Base-by-base conservation (phyloP, 2,888 invertebrate species). In the Chymomyza fuscimana region DNA sequence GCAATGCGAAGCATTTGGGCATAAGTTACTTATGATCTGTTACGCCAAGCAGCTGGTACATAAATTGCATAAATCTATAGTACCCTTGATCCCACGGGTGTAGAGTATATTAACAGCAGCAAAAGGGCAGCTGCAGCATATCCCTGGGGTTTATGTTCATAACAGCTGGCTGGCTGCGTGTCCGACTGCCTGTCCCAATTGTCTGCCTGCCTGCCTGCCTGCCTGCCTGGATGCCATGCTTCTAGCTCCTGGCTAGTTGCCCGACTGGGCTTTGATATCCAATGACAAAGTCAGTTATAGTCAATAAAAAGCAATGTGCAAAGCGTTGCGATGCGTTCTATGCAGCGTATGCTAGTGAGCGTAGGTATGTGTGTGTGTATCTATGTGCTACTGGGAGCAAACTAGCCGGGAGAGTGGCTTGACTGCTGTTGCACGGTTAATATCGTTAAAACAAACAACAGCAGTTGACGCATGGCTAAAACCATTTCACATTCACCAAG, bases 231-330 rank as follows among this genome's bases (percentile, higher is more conserved):
- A 15, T 58, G 58, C 12, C 52, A 12, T 46, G 40, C 40, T 46
- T 4, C 40, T 46, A 22, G 54, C 54, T 54, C 19, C 54, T 54
- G 54, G 54, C 15, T 58, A 25, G 5, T 58, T 25, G 58, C 46
- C 64, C 36, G 36, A 59, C 60, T 54, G 65, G 61, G 73, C 54
- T 72, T 70, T 81, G 80, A 69, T 73, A 71, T 72, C 74, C 84
- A 67, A 76, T 80, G 86, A 85, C 85, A 85, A 85, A 85, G 85
- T 85, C 85, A 86, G 88, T 88, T 88, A 88, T 86, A 85, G 88
- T 86, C 85, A 88, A 85, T 85, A 85, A 85, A 85, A 86, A 86
- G 84, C 88, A 85, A 86, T 87, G 86, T 77, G 77, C 72, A 72
- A 79, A 76, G 81, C 83, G 83, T 64, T 29, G 64, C n/a, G 56